Evolutionary conservation across 2,888 invertebrate genomes (phyloP).

Genomic region (Autographa pulchrina): DNA sequence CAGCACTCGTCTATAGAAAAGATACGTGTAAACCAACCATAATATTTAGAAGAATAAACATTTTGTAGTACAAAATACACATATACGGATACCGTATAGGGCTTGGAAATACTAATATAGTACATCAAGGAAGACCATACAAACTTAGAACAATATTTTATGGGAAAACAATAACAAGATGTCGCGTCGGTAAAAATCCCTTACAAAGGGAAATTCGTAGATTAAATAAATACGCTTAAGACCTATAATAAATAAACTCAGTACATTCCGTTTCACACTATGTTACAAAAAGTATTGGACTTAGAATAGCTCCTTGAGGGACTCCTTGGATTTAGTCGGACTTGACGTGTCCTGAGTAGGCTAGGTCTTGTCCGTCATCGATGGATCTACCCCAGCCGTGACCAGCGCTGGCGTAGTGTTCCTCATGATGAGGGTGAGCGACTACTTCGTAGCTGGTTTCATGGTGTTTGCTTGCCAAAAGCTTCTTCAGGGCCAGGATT

Average conservation of each 20-base stretch:
- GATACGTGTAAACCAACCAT: constrained; percentile 12
- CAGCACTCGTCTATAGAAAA: constrained; percentile 26
- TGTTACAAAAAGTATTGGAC: constrained; percentile 62
- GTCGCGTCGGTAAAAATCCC: constrained; percentile 69
- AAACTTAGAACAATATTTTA: constrained; percentile 83
- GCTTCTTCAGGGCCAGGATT: constrained; percentile 92
- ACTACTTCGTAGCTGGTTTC: constrained; percentile 94
- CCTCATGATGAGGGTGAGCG: constrained; percentile 91
- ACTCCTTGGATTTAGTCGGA: constrained; percentile 71
- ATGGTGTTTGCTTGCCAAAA: constrained; percentile 92
- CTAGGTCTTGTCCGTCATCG: constrained; percentile 89
- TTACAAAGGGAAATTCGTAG: constrained; percentile 79
- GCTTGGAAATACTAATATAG: constrained; percentile 84
- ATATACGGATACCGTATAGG: constrained; percentile 88
- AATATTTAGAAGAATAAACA: constrained; percentile 58
- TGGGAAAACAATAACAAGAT: constrained; percentile 82
- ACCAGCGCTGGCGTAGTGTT: constrained; percentile 85
- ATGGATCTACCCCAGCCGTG: constrained; percentile 92
- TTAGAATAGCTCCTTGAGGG: constrained; percentile 64
- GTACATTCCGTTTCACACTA: constrained; percentile 60
- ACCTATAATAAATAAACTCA: constrained; percentile 80
- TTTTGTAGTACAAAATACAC: constrained; percentile 81
- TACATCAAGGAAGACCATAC: constrained; percentile 81
- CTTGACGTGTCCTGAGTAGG: constrained; percentile 89
- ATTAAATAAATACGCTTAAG: constrained; percentile 81